Percentiles rank a stretch among this genome's conserved stretches.
Conservation (phyloP, 1,140 invertebrate species). For the Zaprionus vittiger region DNA sequence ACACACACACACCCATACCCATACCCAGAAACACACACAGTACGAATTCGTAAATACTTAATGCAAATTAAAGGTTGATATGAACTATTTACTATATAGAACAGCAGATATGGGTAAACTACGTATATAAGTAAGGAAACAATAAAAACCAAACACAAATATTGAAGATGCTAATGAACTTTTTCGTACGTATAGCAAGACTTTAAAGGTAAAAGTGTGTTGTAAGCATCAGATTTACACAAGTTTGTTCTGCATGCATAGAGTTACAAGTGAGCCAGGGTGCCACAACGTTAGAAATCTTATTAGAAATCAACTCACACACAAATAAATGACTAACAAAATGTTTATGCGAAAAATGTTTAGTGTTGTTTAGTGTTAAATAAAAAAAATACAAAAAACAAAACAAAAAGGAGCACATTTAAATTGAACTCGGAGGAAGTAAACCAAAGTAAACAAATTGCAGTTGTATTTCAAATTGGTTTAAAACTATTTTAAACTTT, state of each 20-base stretch:
- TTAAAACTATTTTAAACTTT: slow-evolving; percentile 82
- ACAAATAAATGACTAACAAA: slow-evolving; percentile 22
- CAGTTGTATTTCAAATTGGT: slow-evolving; percentile 77
- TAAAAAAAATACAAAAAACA: slow-evolving; percentile 32
- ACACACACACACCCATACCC: slow-evolving; percentile 27
- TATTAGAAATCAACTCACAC: slow-evolving; percentile 25
- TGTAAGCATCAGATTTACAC: slow-evolving; percentile 46
- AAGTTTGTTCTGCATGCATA: slow-evolving; percentile 42
- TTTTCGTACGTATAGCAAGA: slow-evolving; percentile 75
- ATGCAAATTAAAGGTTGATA: slow-evolving; percentile 73
- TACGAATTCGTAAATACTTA: slow-evolving; percentile 47
- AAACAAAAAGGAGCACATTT: slow-evolving; percentile 8
- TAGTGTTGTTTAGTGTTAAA: slow-evolving; percentile 71
- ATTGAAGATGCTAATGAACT: slow-evolving; percentile 59
- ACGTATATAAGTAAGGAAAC: slow-evolving; percentile 8
- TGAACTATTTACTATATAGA: slow-evolving; percentile 68
- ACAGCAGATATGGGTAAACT: slow-evolving; percentile 33
- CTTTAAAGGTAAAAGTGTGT: slow-evolving; percentile 58
- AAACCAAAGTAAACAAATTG: slow-evolving; percentile 28
- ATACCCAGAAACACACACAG: slow-evolving; percentile 9
- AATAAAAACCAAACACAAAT: slow-evolving; percentile 39
- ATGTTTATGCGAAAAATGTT: slow-evolving; percentile 39
- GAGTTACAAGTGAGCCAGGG: slow-evolving; percentile 54
- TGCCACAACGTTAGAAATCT: slow-evolving; percentile 66
- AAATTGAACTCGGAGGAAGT: not conserved